phyloP scores from a whole-genome alignment of 1,140 invertebrate species.

The Cepaea nemoralis region DNA sequence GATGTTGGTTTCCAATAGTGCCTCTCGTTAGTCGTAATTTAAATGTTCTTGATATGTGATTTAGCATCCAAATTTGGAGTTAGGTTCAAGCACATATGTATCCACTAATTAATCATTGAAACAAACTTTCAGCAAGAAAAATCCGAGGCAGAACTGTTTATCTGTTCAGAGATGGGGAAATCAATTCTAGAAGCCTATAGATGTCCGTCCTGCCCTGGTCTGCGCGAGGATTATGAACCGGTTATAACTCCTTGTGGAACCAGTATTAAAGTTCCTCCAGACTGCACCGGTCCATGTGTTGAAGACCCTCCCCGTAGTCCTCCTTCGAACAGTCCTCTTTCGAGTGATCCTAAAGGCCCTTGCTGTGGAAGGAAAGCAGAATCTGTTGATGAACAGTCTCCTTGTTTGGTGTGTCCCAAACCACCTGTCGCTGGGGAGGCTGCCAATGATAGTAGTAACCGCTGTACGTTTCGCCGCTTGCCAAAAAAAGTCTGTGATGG shows the following conservation, averaged over 20 bases:
- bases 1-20: no score
- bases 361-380: no score
- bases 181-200: not conserved
- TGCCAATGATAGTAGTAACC: not conserved
- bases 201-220: not conserved
- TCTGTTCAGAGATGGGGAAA: conserved; percentile 9
- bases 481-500: not conserved
- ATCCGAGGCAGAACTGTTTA: not conserved
- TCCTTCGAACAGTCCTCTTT: no score
- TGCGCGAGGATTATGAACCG: not conserved
- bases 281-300: not conserved
- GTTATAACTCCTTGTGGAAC: not conserved
- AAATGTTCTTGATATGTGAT: no score
- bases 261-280: not conserved
- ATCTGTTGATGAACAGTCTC: not conserved
- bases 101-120: not conserved
- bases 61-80: no score
- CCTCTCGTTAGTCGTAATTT: no score
- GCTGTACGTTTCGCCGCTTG: not conserved
- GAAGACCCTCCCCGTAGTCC: no score
- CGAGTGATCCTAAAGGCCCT: no score
- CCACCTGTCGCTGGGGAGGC: not conserved
- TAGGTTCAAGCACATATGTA: not conserved
- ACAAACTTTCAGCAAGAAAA: conserved; percentile 20
- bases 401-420: not conserved